Conservation (phyloP, 2,113 vertebrate species). For the Limnothrissa miodon region DNA sequence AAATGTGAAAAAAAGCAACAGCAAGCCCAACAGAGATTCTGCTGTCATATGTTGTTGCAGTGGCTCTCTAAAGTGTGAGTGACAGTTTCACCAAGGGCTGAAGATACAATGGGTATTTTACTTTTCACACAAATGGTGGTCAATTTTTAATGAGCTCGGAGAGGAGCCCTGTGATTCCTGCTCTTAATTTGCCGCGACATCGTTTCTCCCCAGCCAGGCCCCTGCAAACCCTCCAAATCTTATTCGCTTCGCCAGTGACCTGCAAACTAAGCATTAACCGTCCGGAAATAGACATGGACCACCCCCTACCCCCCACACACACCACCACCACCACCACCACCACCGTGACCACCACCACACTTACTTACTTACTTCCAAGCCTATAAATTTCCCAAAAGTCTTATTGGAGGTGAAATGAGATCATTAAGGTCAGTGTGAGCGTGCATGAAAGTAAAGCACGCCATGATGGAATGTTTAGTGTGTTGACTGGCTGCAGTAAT, state of each 20-base stretch:
- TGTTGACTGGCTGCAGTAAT: constrained; percentile 70
- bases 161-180: constrained; percentile 20
- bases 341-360: not conserved
- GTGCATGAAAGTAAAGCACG: constrained; percentile 61
- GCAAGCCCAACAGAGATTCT: not conserved
- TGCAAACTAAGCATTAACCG: constrained; percentile 66
- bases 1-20: not conserved
- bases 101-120: constrained; percentile 34
- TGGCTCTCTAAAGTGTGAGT: constrained; percentile 3
- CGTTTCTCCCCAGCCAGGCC: constrained; percentile 33
- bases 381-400: constrained; percentile 63
- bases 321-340: not conserved
- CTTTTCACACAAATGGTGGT: constrained; percentile 20
- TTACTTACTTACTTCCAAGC: constrained; percentile 23
- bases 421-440: constrained; percentile 64
- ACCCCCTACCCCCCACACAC: not conserved
- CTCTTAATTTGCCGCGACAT: constrained; percentile 29
- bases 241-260: constrained; percentile 41
- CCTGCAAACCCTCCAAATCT: constrained; percentile 23
- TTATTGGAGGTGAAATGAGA: constrained; percentile 59
- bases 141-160: constrained; percentile 36
- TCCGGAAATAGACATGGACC: constrained; percentile 62
- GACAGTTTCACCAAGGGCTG: constrained; percentile 28
- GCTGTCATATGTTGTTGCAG: constrained; percentile 9
- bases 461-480: constrained; percentile 69